Percentiles rank a stretch among this genome's conserved stretches.
Conservation (phyloP, 2,888 invertebrate species). For the Drosophila parthenogenetica region DNA sequence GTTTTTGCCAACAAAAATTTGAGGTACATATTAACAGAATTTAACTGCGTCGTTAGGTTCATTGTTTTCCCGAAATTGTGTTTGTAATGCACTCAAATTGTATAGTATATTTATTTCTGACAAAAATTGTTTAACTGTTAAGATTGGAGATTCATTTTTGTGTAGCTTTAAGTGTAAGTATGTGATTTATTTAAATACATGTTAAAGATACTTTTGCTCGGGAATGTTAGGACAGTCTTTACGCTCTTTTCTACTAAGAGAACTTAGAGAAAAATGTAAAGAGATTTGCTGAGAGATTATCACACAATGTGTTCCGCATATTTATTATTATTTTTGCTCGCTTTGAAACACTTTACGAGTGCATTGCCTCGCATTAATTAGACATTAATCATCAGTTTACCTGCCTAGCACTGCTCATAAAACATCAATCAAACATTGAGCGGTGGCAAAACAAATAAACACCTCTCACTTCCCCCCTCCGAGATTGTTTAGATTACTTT, state of each 20-base stretch:
- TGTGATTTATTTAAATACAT: background rate
- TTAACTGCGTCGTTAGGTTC: slow-evolving; percentile 71
- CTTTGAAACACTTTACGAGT: slow-evolving; percentile 27
- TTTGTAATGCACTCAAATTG: slow-evolving; percentile 36
- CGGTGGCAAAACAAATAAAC: slow-evolving; percentile 32
- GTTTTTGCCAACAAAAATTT: slow-evolving; percentile 16
- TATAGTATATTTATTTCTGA: slow-evolving; percentile 2
- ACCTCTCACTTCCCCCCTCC: background rate
- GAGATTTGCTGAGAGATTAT: background rate
- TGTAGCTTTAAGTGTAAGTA: background rate
- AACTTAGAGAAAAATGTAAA: background rate
- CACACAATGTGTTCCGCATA: background rate
- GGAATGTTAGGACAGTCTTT: background rate
- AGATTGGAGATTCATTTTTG: background rate
- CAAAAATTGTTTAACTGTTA: slow-evolving; percentile 2
- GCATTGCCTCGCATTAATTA: slow-evolving; percentile 54
- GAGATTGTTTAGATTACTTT: slow-evolving; percentile 27
- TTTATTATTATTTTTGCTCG: background rate
- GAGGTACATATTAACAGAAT: slow-evolving; percentile 63
- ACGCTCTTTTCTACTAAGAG: too few species aligned
- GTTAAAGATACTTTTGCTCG: background rate
- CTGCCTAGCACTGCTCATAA: slow-evolving; percentile 18
- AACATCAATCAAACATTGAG: slow-evolving; percentile 59
- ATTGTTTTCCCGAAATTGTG: slow-evolving; percentile 56
- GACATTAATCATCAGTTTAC: slow-evolving; percentile 48